These are phyloP conservation scores for Aelia acuminata DNA, from an alignment of 2,888 invertebrate species.

Conservation along the genomic window DNA sequence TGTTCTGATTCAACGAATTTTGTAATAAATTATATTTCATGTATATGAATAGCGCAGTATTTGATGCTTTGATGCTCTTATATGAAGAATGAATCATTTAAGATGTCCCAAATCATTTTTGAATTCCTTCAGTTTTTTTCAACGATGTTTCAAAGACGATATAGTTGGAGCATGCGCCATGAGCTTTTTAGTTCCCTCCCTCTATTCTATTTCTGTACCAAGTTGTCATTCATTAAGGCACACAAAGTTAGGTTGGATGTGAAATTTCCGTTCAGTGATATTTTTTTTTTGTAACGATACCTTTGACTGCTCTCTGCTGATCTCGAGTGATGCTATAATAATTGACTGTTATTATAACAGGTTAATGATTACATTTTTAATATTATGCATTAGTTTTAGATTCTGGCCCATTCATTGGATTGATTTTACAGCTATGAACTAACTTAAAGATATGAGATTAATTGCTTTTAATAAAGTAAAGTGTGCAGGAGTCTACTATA, in stretches of 20 bases:
- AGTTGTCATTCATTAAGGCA: conserved; percentile 15
- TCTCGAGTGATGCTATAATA: neutral
- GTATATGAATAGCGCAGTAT: neutral
- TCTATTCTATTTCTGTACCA: conserved; percentile 31
- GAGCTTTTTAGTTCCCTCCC: conserved; percentile 32
- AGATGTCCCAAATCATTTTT: neutral
- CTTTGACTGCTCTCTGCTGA: neutral
- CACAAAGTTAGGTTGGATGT: neutral
- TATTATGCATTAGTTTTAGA: neutral
- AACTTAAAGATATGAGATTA: neutral
- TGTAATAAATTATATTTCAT: neutral
- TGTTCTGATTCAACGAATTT: neutral
- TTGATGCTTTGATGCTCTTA: neutral
- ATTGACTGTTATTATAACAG: neutral
- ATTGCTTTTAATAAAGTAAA: neutral
- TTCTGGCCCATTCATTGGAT: neutral
- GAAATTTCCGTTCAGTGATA: neutral
- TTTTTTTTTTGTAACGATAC: neutral
- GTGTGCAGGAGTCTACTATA: neutral
- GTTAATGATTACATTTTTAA: neutral
- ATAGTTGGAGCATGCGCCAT: neutral
- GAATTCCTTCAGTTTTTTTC: neutral
- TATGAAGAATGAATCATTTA: neutral
- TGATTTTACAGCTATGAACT: neutral
- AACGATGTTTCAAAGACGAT: neutral